Evolutionary conservation across 2,888 invertebrate genomes (phyloP).

Genomic region (Rhamphomyia laevipes): DNA sequence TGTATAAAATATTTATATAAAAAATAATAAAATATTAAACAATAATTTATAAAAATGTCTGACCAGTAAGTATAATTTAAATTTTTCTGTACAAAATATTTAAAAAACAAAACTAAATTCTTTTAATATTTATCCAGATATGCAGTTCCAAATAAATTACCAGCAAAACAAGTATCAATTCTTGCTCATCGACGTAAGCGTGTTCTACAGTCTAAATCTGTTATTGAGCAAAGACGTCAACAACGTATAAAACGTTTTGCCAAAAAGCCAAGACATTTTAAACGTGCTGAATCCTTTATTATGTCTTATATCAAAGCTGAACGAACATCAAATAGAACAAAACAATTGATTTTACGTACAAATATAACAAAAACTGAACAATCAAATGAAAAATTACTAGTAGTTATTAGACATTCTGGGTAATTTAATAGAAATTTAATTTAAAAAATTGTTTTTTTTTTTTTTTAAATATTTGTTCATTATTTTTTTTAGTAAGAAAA

Average conservation of each 20-base stretch:
- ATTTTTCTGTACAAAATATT: neutral
- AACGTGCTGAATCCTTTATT: constrained; percentile 35
- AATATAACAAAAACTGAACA: constrained; percentile 23
- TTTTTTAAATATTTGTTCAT: neutral
- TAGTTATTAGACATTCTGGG: constrained; percentile 35
- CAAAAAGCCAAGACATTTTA: constrained; percentile 29
- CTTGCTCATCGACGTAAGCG: constrained; percentile 35
- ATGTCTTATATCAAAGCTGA: constrained; percentile 34
- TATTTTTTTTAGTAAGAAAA: constrained; percentile 24
- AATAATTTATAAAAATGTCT: too few species aligned
- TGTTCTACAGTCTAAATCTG: constrained; percentile 29
- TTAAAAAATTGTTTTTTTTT: neutral
- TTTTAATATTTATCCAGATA: constrained; percentile 22
- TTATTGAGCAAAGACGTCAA: constrained; percentile 26
- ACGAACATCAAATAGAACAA: constrained; percentile 29
- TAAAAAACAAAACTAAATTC: too few species aligned
- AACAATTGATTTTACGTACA: constrained; percentile 23
- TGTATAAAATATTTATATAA: too few species aligned
- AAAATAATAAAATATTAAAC: too few species aligned
- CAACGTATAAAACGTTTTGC: constrained; percentile 26
- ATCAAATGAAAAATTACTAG: constrained; percentile 27
- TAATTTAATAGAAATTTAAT: constrained; percentile 8
- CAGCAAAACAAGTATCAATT: constrained; percentile 36
- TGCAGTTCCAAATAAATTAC: constrained; percentile 36
- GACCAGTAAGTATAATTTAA: constrained; percentile 33